Conservation (phyloP, 2,888 invertebrate genomes). For the Blastobasis lacticolella region DNA sequence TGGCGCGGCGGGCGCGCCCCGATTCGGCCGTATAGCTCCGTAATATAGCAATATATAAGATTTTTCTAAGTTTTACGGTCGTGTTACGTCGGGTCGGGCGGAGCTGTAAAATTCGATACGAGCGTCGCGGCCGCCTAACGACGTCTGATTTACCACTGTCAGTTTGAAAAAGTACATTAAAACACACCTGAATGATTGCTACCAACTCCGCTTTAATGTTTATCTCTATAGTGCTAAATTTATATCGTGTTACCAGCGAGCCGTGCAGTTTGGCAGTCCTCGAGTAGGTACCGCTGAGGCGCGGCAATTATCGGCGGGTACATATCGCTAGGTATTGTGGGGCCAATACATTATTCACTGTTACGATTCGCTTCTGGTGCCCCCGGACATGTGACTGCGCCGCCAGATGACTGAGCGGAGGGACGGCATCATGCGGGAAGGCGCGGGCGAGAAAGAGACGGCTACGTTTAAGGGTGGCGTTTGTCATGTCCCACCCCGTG, state of each 20-base stretch:
- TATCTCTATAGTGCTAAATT: slow-evolving; percentile 43
- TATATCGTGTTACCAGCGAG: slow-evolving; percentile 19
- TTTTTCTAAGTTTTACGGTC: slow-evolving; percentile 68
- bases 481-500: slow-evolving; percentile 64
- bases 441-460: slow-evolving; percentile 36
- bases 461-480: slow-evolving; percentile 53
- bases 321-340: slow-evolving; percentile 55
- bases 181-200: slow-evolving; percentile 52
- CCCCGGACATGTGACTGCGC: slow-evolving; percentile 53
- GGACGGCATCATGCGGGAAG: slow-evolving; percentile 25
- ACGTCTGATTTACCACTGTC: slow-evolving; percentile 65
- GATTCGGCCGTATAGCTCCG: slow-evolving; percentile 32
- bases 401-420: slow-evolving; percentile 56
- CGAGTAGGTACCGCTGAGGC: slow-evolving; percentile 1
- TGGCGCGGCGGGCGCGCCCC: slow-evolving; percentile 24
- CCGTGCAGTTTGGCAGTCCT: slow-evolving; percentile 1
- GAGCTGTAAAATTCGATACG: slow-evolving; percentile 65
- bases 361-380: slow-evolving; percentile 66
- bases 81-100: slow-evolving; percentile 46
- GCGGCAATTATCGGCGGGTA: slow-evolving; percentile 18
- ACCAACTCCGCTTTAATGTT: slow-evolving; percentile 41
- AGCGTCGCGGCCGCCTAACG: slow-evolving; percentile 54
- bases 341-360: slow-evolving; percentile 65
- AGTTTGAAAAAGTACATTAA: slow-evolving; percentile 56
- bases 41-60: slow-evolving; percentile 38